Base-by-base conservation (phyloP, 2,888 invertebrate genomes). In the Chrysolina americana region DNA sequence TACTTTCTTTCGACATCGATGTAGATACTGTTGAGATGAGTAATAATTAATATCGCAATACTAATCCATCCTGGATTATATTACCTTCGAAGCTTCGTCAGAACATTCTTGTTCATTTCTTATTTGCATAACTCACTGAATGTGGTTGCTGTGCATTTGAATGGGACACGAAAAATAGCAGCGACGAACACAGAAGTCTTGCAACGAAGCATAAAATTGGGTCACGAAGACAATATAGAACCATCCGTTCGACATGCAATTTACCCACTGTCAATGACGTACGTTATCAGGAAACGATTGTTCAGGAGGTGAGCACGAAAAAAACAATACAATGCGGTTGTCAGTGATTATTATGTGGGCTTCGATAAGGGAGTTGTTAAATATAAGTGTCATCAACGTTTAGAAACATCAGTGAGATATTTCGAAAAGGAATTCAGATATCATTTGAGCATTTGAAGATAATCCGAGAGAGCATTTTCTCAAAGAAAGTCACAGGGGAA, bases 221-320 rank as follows among this genome's bases (percentile, higher is more conserved):
- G 59, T 59, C 59, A 59, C 59, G 59, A 59, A 59, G 59, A 59
- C 59, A 59, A 59, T 59, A 59, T 59, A 59, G 59, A 59, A 59
- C 59, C 66, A 28, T 47, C 48, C 41, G 41, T 48, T 66, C 53
- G 66, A 66, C 66, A 66, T 66, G 50, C 41, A 50, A 66, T 66
- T 66, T 66, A 36, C 66, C 53, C 66, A 28, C 41, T 66, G 66
- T 65, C 65, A 59, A 59, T 59, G 59, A 59, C 59, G 59, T 59
- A 59, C 59, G 59, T 59, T 59, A 59, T 59, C 59, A 59, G 59
- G 59, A 59, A 59, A 59, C 59, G 59, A 59, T 36, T 59, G 59
- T 59, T 59, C 59, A 36, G 59, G 59, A 36, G 59, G 28, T 59
- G 59, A 59, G n/a, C 59, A 59, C 59, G 59, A 59, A 59, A 59